A percentile compares a stretch with the other conserved stretches of the same genome.
Conservation (phyloP, 2,797 vertebrate genomes). For the Poeciliopsis paucimaculata region DNA sequence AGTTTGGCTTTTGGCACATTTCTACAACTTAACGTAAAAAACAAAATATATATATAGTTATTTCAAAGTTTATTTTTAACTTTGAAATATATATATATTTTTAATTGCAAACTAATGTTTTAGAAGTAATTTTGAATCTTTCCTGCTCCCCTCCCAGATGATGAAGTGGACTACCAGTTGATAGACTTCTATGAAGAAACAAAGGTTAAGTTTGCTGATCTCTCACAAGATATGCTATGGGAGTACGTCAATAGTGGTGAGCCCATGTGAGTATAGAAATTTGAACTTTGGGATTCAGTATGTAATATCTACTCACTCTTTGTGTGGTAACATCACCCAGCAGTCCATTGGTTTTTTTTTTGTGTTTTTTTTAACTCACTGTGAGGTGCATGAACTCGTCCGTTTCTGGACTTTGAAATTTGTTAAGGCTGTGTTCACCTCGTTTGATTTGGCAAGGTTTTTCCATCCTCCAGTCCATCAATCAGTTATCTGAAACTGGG, state of each 20-base stretch:
- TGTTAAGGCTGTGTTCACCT: slow-evolving; percentile 48
- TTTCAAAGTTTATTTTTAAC: not conserved
- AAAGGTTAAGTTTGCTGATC: slow-evolving; percentile 91
- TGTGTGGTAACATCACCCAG: slow-evolving; percentile 11
- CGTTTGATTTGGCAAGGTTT: slow-evolving; percentile 4
- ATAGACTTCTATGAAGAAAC: slow-evolving; percentile 94
- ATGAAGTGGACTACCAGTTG: slow-evolving; percentile 79
- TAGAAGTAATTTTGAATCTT: not conserved
- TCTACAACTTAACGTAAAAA: not conserved
- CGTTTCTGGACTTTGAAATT: slow-evolving; percentile 67
- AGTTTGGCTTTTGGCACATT: not conserved
- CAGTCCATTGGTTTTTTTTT: slow-evolving; percentile 4
- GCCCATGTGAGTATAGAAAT: slow-evolving; percentile 89
- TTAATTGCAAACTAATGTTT: not conserved
- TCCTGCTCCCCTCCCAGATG: slow-evolving; percentile 63
- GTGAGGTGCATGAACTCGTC: slow-evolving; percentile 39
- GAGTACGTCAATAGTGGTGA: slow-evolving; percentile 96
- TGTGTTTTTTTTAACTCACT: not conserved
- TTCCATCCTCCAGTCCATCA: not conserved
- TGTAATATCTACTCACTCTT: slow-evolving; percentile 25
- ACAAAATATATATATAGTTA: no score
- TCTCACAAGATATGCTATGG: slow-evolving; percentile 94
- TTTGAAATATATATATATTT: not conserved
- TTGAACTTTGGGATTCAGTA: slow-evolving; percentile 18
- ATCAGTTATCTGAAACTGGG: not conserved